phyloP scores from a whole-genome alignment of 2,888 invertebrate species.

The Bruchidius siliquastri region DNA sequence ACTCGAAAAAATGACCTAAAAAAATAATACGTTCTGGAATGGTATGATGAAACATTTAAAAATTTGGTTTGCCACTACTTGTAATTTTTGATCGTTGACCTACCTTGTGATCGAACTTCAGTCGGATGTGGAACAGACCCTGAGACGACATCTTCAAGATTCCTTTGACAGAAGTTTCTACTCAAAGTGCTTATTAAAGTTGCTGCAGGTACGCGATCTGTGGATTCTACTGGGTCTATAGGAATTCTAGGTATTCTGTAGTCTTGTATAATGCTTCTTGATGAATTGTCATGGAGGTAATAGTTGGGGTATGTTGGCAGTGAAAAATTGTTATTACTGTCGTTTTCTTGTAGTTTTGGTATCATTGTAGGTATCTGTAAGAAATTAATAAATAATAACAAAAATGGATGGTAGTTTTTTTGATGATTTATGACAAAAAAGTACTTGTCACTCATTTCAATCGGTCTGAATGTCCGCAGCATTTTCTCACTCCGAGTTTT shows the following conservation, averaged over 20 bases:
- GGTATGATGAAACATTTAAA: no score
- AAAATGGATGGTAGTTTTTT: no score
- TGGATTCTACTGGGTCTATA: not conserved
- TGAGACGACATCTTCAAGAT: not conserved
- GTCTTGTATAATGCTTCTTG: not conserved
- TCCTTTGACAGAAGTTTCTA: not conserved
- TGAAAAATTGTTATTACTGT: constrained; percentile 38
- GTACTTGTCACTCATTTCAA: no score
- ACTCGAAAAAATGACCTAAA: no score
- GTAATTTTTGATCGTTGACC: not conserved
- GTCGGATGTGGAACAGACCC: not conserved
- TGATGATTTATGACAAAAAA: no score
- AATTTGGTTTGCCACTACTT: no score
- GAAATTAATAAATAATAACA: constrained; percentile 1
- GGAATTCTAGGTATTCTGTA: not conserved
- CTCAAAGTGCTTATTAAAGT: not conserved
- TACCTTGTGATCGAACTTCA: not conserved
- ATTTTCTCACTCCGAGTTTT: no score
- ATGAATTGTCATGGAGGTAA: not conserved
- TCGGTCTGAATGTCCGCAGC: no score
- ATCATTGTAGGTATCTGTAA: constrained; percentile 17
- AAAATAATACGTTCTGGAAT: no score
- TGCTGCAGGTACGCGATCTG: not conserved
- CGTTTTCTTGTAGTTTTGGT: constrained; percentile 27
- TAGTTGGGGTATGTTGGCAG: constrained; percentile 13